These are phyloP conservation scores for Cataglyphis rosenhaueri DNA, from an alignment of 2,888 invertebrate genomes.

Conservation along the genomic window DNA sequence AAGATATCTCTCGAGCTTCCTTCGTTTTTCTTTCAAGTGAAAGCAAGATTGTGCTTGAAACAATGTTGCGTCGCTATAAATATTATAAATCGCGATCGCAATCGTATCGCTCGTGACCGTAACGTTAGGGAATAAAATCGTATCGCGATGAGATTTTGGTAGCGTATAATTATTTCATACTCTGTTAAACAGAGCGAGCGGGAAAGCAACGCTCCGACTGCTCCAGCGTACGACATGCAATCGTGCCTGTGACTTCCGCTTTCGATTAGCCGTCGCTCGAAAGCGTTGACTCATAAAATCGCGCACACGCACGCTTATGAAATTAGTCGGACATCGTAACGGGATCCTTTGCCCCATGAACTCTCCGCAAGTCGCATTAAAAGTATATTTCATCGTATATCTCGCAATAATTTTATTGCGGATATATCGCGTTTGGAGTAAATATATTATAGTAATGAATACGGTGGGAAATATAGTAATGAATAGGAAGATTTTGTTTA, in stretches of 20 bases:
- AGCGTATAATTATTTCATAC: constrained; percentile 49
- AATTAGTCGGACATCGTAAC: constrained; percentile 50
- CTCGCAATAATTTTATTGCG: background rate
- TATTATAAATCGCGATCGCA: constrained; percentile 13
- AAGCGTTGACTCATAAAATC: constrained; percentile 56
- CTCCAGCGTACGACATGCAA: constrained; percentile 48
- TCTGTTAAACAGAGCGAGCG: constrained; percentile 53
- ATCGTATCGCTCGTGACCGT: constrained; percentile 4
- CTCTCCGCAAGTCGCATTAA: background rate
- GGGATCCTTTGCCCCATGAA: constrained; percentile 19
- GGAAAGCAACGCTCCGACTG: constrained; percentile 44
- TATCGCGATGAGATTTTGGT: constrained; percentile 42
- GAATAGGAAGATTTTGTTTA: background rate
- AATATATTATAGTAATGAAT: background rate
- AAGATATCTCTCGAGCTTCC: background rate
- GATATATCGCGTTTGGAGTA: background rate
- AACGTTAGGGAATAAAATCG: constrained; percentile 4
- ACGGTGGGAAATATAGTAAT: background rate
- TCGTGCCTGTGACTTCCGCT: constrained; percentile 54
- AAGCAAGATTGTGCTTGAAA: constrained; percentile 16
- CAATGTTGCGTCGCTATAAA: constrained; percentile 28
- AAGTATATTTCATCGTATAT: constrained; percentile 6
- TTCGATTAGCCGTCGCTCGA: constrained; percentile 49
- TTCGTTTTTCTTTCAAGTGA: constrained; percentile 17
- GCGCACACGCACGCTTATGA: constrained; percentile 37